Percentiles rank a stretch among this genome's conserved stretches.
Conservation (phyloP, 2,113 vertebrate species). For the Genyomyrus donnyi region DNA sequence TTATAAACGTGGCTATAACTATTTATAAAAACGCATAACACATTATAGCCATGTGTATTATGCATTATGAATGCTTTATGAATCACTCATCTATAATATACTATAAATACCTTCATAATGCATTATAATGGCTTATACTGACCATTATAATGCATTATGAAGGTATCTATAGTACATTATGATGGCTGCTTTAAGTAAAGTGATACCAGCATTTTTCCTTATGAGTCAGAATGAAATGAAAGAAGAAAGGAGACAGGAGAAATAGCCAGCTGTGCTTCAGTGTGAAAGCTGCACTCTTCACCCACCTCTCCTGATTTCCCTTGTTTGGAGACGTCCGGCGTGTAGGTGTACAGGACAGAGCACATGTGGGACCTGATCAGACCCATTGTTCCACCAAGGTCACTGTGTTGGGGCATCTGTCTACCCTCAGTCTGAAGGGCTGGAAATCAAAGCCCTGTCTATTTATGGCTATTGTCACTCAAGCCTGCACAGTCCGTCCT, state of each 20-base stretch:
- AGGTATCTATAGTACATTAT: too few species aligned
- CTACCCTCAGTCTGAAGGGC: not conserved
- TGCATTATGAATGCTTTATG: too few species aligned
- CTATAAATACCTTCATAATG: too few species aligned
- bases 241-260: not conserved
- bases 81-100: too few species aligned
- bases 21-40: too few species aligned
- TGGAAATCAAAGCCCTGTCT: not conserved
- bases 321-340: not conserved
- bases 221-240: not conserved
- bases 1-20: too few species aligned
- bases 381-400: not conserved
- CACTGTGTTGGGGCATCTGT: not conserved
- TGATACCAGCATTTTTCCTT: not conserved
- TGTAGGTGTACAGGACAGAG: not conserved
- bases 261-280: not conserved
- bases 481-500: not conserved
- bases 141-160: too few species aligned
- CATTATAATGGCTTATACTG: too few species aligned
- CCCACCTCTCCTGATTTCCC: not conserved
- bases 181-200: too few species aligned
- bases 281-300: not conserved
- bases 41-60: too few species aligned
- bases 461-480: not conserved
- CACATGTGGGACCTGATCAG: not conserved